Conservation (phyloP, 2,797 vertebrate genomes). For the Carcharodon carcharias region DNA sequence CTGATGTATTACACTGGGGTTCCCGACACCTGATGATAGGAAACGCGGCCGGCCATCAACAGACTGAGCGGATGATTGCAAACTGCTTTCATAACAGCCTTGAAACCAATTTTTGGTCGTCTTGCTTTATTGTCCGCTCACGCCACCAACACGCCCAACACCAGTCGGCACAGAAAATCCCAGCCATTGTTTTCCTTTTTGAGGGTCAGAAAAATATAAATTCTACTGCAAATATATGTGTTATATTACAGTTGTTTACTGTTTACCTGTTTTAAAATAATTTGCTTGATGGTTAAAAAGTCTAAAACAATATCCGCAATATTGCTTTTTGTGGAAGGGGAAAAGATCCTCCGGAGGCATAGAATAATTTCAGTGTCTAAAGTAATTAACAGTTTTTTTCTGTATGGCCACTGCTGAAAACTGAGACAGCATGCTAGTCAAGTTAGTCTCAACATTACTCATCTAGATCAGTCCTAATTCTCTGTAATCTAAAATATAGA, state of each 20-base stretch:
- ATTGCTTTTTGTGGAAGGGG: background rate
- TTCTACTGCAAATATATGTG: background rate
- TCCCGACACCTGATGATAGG: too few relatives aligned
- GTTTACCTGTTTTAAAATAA: background rate
- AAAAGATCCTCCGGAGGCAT: background rate
- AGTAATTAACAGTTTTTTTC: background rate
- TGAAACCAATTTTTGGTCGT: too few relatives aligned
- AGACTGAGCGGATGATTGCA: too few relatives aligned
- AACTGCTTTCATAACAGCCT: too few relatives aligned
- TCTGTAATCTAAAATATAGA: background rate
- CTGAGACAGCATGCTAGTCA: background rate
- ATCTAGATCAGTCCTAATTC: too few relatives aligned
- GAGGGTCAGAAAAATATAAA: background rate
- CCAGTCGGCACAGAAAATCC: too few relatives aligned
- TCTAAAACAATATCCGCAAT: background rate
- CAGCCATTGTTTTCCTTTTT: too few relatives aligned
- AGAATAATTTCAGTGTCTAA: background rate
- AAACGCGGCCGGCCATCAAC: too few relatives aligned
- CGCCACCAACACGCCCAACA: too few relatives aligned
- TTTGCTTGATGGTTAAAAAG: background rate
- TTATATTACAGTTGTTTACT: too few relatives aligned
- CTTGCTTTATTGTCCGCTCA: too few relatives aligned
- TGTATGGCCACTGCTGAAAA: background rate
- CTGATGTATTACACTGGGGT: too few relatives aligned
- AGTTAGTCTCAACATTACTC: background rate